Evolutionary conservation across 2,797 vertebrate genomes (phyloP).

Genomic region (Manis javanica): DNA sequence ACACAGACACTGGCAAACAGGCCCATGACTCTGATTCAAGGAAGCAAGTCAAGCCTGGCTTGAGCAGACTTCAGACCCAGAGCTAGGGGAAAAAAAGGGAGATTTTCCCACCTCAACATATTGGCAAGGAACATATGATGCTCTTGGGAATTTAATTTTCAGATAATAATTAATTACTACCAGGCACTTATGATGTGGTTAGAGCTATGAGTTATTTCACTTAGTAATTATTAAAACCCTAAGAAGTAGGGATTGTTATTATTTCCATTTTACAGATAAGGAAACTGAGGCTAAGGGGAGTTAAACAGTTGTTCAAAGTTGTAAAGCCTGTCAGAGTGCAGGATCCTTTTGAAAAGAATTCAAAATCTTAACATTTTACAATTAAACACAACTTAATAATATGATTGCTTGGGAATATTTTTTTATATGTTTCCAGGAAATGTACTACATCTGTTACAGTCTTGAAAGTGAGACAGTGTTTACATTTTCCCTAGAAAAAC

Average conservation of each 20-base stretch:
- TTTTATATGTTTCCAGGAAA: conserved; percentile 46
- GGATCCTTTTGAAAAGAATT: conserved; percentile 43
- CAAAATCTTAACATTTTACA: conserved; percentile 24
- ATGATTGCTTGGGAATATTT: background rate
- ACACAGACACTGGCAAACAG: background rate
- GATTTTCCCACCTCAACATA: background rate
- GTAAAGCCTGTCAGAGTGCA: background rate
- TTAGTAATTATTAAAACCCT: background rate
- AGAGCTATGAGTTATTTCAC: background rate
- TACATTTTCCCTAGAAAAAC: background rate
- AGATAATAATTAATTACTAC: background rate
- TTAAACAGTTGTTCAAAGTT: background rate
- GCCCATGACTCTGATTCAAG: background rate
- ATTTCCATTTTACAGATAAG: background rate
- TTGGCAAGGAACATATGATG: background rate
- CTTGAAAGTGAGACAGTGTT: conserved; percentile 20
- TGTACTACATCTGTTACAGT: background rate
- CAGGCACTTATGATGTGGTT: background rate
- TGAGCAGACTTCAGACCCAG: background rate
- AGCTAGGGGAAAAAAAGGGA: background rate
- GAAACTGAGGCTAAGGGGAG: background rate
- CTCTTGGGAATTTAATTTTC: conserved; percentile 28
- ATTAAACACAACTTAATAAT: background rate
- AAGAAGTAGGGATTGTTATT: too few relatives aligned
- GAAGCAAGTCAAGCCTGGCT: background rate